Evolutionary conservation across 2,888 invertebrate species (phyloP).

Genomic region (Elgonia sp.): DNA sequence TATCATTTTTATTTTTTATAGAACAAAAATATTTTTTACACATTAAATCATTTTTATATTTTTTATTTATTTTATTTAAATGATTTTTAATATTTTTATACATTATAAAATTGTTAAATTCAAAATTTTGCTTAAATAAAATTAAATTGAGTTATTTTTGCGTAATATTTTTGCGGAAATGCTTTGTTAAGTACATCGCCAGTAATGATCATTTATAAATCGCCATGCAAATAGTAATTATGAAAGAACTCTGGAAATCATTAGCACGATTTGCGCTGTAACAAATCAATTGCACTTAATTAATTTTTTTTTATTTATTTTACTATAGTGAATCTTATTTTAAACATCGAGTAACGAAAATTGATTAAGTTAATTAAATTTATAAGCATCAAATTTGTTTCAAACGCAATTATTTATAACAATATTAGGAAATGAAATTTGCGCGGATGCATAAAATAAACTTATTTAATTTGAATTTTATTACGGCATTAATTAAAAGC

Average conservation of each 20-base stretch:
- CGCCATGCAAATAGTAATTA: no score
- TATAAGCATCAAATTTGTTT: conserved; percentile 46
- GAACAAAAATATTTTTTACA: no score
- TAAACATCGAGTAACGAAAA: conserved; percentile 8
- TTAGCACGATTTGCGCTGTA: conserved; percentile 52
- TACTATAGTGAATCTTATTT: neutral
- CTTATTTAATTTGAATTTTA: conserved; percentile 62
- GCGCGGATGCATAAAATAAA: conserved; percentile 52
- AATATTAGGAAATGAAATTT: conserved; percentile 52
- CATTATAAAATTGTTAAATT: no score
- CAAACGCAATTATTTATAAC: conserved; percentile 56
- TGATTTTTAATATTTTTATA: no score
- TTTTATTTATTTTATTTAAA: no score
- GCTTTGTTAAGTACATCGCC: no score
- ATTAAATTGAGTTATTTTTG: no score
- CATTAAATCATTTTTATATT: no score
- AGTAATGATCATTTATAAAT: no score
- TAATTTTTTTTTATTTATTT: conserved; percentile 11
- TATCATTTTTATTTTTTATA: no score
- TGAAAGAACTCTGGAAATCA: conserved; percentile 54
- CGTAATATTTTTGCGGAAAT: no score
- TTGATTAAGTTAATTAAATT: conserved; percentile 55
- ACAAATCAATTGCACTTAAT: conserved; percentile 62
- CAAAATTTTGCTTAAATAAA: no score
- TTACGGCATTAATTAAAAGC: conserved; percentile 58